Conservation (phyloP, 2,888 invertebrate species). For the Cephus runcator region DNA sequence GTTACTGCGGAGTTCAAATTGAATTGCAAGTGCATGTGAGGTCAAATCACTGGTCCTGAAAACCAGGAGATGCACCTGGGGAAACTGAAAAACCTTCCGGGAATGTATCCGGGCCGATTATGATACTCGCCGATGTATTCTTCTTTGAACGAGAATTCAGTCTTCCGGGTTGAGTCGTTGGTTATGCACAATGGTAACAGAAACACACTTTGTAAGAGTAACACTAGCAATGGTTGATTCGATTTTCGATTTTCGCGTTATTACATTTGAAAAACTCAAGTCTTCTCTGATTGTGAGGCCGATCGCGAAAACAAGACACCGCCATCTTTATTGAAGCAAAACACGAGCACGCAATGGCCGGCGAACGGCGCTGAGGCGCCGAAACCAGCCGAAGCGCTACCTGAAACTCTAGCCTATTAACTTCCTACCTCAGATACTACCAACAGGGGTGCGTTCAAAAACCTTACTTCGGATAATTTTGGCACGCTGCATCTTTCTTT, state of each 20-base stretch:
- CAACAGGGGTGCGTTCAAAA: not conserved
- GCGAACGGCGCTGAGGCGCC: not conserved
- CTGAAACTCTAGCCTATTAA: not conserved
- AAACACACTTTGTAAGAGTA: not conserved
- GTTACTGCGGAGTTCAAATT: not conserved
- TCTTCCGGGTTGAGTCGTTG: not conserved
- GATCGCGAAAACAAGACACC: slow-evolving; percentile 53
- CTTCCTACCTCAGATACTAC: not conserved
- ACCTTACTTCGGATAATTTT: too few relatives aligned
- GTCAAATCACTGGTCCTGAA: not conserved
- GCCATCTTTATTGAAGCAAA: slow-evolving; percentile 59
- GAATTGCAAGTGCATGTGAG: not conserved
- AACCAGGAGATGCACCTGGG: not conserved
- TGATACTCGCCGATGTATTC: not conserved
- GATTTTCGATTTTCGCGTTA: not conserved
- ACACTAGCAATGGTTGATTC: not conserved
- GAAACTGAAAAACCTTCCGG: not conserved
- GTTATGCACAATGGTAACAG: not conserved
- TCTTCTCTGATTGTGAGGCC: slow-evolving; percentile 27
- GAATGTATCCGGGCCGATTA: not conserved
- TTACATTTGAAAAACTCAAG: slow-evolving; percentile 24
- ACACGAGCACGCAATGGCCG: slow-evolving; percentile 53
- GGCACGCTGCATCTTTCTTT: too few relatives aligned
- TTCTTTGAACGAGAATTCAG: not conserved
- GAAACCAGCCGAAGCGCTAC: not conserved